Conservation (phyloP, 2,888 invertebrate genomes). For the Parnassius mnemosyne region DNA sequence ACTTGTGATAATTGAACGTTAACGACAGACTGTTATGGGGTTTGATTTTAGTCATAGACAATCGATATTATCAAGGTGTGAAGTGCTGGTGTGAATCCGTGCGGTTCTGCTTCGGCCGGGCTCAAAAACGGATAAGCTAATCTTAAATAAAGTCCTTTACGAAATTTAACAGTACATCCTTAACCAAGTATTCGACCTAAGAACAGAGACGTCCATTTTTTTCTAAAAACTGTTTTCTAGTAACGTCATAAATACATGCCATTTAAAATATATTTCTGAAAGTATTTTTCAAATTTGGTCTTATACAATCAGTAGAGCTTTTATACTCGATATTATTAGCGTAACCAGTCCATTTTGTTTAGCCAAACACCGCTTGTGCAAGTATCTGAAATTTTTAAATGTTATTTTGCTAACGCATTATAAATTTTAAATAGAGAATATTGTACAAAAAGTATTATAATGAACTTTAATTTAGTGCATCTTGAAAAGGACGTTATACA, state of each 20-base stretch:
- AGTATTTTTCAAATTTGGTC: conserved; percentile 71
- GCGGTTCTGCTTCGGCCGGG: conserved; percentile 28
- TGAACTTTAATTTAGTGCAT: conserved; percentile 59
- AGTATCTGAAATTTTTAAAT: conserved; percentile 58
- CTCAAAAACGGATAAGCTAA: conserved; percentile 25
- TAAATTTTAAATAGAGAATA: conserved; percentile 55
- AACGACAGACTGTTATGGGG: conserved; percentile 67
- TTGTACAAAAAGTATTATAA: conserved; percentile 53
- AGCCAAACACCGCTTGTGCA: conserved; percentile 75
- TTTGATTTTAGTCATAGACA: conserved; percentile 50
- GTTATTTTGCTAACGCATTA: conserved; percentile 75
- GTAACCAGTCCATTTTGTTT: conserved; percentile 79
- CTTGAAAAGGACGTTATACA: conserved; percentile 56
- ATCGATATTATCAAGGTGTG: conserved; percentile 35
- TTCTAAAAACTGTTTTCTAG: conserved; percentile 74
- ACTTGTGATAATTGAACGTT: conserved; percentile 68
- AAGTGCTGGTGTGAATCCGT: conserved; percentile 39
- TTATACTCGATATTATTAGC: conserved; percentile 77
- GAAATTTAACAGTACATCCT: conserved; percentile 68
- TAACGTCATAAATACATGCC: conserved; percentile 72
- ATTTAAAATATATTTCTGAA: conserved; percentile 77
- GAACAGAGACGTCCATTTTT: conserved; percentile 80
- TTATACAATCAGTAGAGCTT: conserved; percentile 78
- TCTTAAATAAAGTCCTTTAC: conserved; percentile 54
- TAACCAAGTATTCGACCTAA: conserved; percentile 76